Conservation (phyloP, 2,113 vertebrate species). For the Apteryx owenii region DNA sequence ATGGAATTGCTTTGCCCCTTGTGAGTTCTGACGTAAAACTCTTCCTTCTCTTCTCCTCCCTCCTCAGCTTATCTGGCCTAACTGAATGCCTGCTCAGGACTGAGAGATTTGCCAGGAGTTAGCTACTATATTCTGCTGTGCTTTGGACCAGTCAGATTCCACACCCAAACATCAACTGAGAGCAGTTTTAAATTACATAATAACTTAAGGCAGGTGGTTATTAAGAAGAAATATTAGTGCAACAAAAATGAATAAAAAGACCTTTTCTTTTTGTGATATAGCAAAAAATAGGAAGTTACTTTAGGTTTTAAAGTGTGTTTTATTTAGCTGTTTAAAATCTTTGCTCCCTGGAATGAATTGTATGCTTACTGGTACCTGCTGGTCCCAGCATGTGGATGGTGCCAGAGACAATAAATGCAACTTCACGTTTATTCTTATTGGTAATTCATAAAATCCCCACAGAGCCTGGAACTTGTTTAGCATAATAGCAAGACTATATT, state of each 20-base stretch:
- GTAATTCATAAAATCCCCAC: slow-evolving; percentile 89
- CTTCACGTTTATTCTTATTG: slow-evolving; percentile 91
- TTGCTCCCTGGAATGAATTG: slow-evolving; percentile 73
- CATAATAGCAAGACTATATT: slow-evolving; percentile 93
- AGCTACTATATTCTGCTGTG: neutral
- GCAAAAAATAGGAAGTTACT: slow-evolving; percentile 69
- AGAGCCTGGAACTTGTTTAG: slow-evolving; percentile 84
- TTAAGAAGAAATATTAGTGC: slow-evolving; percentile 12
- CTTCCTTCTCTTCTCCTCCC: neutral
- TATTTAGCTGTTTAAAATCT: slow-evolving; percentile 77
- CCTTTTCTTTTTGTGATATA: slow-evolving; percentile 28
- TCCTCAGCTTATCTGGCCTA: neutral
- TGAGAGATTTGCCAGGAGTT: neutral
- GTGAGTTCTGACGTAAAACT: accelerated
- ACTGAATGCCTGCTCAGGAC: neutral
- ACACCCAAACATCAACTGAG: neutral
- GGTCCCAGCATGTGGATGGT: slow-evolving; percentile 73
- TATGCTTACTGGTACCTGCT: slow-evolving; percentile 78
- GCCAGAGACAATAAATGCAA: slow-evolving; percentile 89
- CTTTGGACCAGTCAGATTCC: neutral
- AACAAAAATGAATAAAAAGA: slow-evolving; percentile 16
- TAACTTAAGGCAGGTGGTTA: neutral
- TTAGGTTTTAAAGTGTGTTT: slow-evolving; percentile 69
- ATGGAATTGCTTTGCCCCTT: neutral
- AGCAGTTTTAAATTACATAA: neutral